Evolutionary conservation across 2,888 invertebrate species (phyloP).

Genomic region (Heliconius erato): DNA sequence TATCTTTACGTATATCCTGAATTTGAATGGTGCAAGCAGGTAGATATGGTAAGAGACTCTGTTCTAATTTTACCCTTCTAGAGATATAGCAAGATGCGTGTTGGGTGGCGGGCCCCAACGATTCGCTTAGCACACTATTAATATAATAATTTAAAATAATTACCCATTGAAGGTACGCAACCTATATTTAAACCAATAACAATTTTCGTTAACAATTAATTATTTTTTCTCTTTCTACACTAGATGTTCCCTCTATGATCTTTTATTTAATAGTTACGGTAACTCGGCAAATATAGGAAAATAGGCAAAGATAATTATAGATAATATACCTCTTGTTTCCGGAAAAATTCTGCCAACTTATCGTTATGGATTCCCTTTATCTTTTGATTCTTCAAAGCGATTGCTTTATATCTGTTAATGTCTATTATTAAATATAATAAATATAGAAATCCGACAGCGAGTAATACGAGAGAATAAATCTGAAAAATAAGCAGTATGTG

Average conservation of each 20-base stretch:
- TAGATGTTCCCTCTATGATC: neutral
- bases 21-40: too few relatives aligned
- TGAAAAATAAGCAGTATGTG: constrained; percentile 65
- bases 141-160: too few relatives aligned
- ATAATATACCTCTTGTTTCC: constrained; percentile 74
- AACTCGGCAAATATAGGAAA: neutral
- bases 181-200: too few relatives aligned
- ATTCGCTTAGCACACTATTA: too few relatives aligned
- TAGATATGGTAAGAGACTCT: too few relatives aligned
- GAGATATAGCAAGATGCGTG: too few relatives aligned
- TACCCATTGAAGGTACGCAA: too few relatives aligned
- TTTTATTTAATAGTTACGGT: neutral
- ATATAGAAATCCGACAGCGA: constrained; percentile 86
- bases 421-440: constrained; percentile 87
- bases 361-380: constrained; percentile 72
- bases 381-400: constrained; percentile 77
- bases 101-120: too few relatives aligned
- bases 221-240: neutral
- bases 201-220: too few relatives aligned
- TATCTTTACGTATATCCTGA: too few relatives aligned
- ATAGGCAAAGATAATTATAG: too few relatives aligned
- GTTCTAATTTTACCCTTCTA: too few relatives aligned
- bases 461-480: constrained; percentile 87
- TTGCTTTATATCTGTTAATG: constrained; percentile 85
- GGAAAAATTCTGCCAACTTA: constrained; percentile 73